phyloP scores from a whole-genome alignment of 1,140 invertebrate species.

The Ericerus pela region DNA sequence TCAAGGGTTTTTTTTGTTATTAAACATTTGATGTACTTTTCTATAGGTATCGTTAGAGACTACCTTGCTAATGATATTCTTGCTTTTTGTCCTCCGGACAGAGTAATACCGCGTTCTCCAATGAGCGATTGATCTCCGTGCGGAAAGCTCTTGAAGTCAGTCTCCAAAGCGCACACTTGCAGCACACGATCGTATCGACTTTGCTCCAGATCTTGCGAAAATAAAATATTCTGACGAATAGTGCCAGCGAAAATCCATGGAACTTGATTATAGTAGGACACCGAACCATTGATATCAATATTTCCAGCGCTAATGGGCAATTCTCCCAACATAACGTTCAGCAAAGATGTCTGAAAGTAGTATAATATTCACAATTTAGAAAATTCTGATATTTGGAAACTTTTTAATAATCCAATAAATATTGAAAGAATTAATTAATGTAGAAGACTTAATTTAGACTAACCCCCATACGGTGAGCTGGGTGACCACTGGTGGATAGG shows the following conservation, averaged over 20 bases:
- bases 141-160: conserved; percentile 49
- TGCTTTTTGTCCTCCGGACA: conserved; percentile 85
- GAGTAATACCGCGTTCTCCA: conserved; percentile 69
- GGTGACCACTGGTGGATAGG: no score
- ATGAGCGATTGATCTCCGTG: conserved; percentile 55
- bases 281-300: conserved; percentile 39
- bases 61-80: conserved; percentile 67
- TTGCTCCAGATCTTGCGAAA: conserved; percentile 52
- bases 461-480: no score
- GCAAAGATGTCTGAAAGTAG: background rate
- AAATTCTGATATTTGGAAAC: no score
- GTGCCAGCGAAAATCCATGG: conserved; percentile 92
- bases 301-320: conserved; percentile 1
- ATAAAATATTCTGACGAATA: conserved; percentile 74
- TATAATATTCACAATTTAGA: no score
- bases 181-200: conserved; percentile 62
- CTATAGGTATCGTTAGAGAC: background rate
- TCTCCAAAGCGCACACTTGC: conserved; percentile 64
- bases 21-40: no score
- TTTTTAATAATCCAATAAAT: no score
- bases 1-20: no score
- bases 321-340: conserved; percentile 1
- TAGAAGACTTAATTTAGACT: no score
- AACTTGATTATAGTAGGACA: conserved; percentile 82
- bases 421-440: no score